These are phyloP conservation scores for Sinocyclocheilus anophthalmus DNA, from an alignment of 2,113 vertebrate species.

Conservation along the genomic window DNA sequence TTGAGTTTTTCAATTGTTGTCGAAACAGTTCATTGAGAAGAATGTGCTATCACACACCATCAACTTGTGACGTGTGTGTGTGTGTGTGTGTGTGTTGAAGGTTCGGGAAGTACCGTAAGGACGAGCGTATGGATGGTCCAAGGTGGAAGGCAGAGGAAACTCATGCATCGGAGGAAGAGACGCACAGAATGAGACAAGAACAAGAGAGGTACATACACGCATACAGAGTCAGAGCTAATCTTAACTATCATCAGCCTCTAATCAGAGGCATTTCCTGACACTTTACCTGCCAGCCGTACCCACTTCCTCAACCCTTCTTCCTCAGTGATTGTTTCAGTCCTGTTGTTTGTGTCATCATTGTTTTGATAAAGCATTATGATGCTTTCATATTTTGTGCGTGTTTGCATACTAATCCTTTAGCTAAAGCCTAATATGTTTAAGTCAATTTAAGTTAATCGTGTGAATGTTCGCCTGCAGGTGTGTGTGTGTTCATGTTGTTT, in stretches of 20 bases:
- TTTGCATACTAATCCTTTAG: neutral
- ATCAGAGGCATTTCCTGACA: constrained; percentile 36
- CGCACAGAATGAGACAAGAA: constrained; percentile 47
- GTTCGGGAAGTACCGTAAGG: constrained; percentile 52
- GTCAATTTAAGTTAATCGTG: neutral
- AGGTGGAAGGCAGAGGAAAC: constrained; percentile 51
- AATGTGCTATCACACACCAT: neutral
- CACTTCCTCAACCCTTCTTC: constrained; percentile 38
- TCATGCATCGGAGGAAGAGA: constrained; percentile 48
- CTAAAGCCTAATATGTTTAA: neutral
- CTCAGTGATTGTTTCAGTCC: constrained; percentile 20
- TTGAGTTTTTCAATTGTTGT: neutral
- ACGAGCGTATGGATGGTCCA: constrained; percentile 36
- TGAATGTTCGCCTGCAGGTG: constrained; percentile 35
- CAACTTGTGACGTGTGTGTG: constrained; percentile 20
- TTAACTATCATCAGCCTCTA: neutral
- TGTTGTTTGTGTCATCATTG: neutral
- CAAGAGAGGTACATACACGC: constrained; percentile 45
- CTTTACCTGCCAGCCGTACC: constrained; percentile 21
- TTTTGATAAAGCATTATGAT: constrained; percentile 11
- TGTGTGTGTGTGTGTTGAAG: constrained; percentile 53
- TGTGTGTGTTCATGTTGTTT: constrained; percentile 15
- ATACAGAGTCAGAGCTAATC: constrained; percentile 4
- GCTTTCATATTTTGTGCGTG: neutral
- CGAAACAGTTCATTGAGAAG: neutral